Evolutionary conservation across 2,113 vertebrate genomes (phyloP), one percentile per base, ranked within the genome.

Genomic region (Tichodroma muraria): DNA sequence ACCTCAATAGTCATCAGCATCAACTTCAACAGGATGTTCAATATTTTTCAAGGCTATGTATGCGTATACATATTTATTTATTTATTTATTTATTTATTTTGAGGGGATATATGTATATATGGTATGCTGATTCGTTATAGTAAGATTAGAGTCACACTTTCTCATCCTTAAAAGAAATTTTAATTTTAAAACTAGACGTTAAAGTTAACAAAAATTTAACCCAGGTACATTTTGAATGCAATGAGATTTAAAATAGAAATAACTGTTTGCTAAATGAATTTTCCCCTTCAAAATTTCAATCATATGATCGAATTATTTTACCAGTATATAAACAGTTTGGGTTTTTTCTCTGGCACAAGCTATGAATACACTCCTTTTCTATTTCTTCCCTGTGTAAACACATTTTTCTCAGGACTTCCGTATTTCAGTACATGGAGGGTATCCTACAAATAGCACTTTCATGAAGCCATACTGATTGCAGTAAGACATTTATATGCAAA

Each of bases 401-500:
- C 53, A 69, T 89, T 73, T 94, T 94, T 95, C 82, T 86, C 88
- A 95, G 75, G 20, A 88, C 61, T 85, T 89, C 49, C 44, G 64
- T 61, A 93, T 65, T 89, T 88, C 85, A 94, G 70, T 40, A 49
- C 7, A 4, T 6, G 23, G 44, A 89, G 15, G 8, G 53, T 79
- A 79, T 61, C 49, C 70, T 88, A 70, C 61, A 94, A 89, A 81
- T 4, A 94, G 66, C 22, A 81, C 37, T 2, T 53, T 33, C 57
- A 16, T 30, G 69, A 83, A 88, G 63, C 38, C 3, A 5, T 30
- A 45, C 11, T 42, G 31, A 45, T 35, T 38, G 33, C 73, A 89
- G 30, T 31, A 65, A 70, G 56, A 33, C 44, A 37, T 72, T 71
- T 85, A 59, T 28, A 80, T 27, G 60, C 80, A 80, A 35, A 89